phyloP scores from a whole-genome alignment of 2,888 invertebrate species.

The Morpho helenor region DNA sequence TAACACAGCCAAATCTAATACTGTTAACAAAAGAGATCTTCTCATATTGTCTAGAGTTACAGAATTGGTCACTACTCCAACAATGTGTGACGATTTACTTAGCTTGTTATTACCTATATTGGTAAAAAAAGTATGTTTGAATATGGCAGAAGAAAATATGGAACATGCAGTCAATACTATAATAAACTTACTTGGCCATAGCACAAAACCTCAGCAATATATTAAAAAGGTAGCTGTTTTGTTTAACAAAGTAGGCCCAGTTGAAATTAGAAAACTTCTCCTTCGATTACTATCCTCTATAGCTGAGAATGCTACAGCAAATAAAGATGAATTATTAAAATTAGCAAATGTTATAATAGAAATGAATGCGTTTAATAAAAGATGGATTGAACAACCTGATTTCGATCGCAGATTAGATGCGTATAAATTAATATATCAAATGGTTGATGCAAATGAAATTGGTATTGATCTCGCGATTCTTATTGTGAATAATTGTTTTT shows the following conservation, averaged over 20 bases:
- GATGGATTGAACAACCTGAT: slow-evolving; percentile 97
- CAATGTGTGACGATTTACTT: slow-evolving; percentile 84
- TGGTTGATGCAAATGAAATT: slow-evolving; percentile 71
- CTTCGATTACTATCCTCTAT: slow-evolving; percentile 81
- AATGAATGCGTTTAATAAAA: slow-evolving; percentile 92
- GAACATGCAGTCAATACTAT: slow-evolving; percentile 85
- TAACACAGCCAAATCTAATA: slow-evolving; percentile 75
- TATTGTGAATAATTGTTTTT: slow-evolving; percentile 90
- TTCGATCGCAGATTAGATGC: slow-evolving; percentile 89
- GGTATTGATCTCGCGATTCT: slow-evolving; percentile 84
- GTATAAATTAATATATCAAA: slow-evolving; percentile 82
- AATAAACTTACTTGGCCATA: slow-evolving; percentile 85
- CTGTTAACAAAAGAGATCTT: slow-evolving; percentile 84
- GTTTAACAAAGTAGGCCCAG: slow-evolving; percentile 82
- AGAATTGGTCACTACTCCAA: slow-evolving; percentile 83
- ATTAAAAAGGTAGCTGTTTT: slow-evolving; percentile 85
- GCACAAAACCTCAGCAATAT: slow-evolving; percentile 82
- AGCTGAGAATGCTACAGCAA: slow-evolving; percentile 58
- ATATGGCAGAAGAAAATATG: slow-evolving; percentile 83
- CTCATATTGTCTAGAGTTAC: slow-evolving; percentile 87
- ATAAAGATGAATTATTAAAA: slow-evolving; percentile 66
- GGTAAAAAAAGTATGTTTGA: slow-evolving; percentile 80
- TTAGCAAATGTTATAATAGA: slow-evolving; percentile 79
- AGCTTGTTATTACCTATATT: slow-evolving; percentile 85
- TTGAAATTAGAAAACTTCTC: slow-evolving; percentile 84